Evolutionary conservation across 2,888 invertebrate species (phyloP), one percentile per base, ranked within the genome.

Genomic region (Cerceris rybyensis): DNA sequence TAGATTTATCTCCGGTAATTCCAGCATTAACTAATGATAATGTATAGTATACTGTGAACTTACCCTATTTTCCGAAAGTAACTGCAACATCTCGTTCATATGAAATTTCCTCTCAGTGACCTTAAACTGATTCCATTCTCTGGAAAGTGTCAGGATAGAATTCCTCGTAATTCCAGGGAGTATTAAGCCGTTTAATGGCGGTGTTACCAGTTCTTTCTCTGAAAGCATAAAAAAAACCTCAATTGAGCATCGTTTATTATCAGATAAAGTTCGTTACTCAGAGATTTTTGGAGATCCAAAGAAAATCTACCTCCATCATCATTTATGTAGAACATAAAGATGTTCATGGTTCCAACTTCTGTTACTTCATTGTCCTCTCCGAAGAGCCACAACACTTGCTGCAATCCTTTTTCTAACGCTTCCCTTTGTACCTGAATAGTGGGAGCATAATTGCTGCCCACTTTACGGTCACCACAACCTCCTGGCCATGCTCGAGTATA

Each of bases 271-370:
- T 49, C 41, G 41, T 43, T 28, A 54, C 46, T 55, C 16, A 0
- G 39, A 55, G 9, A 17, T 14, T 14, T 0, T 41, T 5, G 11
- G 7, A 9, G 17, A 16, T 7, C 11, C 9, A 8, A 57, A 11
- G 42, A 43, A 16, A 28, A 8, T 5, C 55, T 41, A 28, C 28
- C 28, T 95, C 98, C 99, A 90, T 97, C 93, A 69, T 98, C 96
- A 90, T 99, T 97, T 81, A 96, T 94, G 93, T 96, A 96, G 88
- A 97, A 95, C 91, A 98, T 94, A 92, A 99, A 99, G 69, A 99
- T 95, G 92, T 99, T 99, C 99, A 99, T 99, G 13, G 99, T 97
- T 67, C 99, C 99, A 59, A 98, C 98, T 94, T 99, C 99, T 0
- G 99, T 99, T 41, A 99, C 91, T 91, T 98, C 95, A 90, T 98